Percentiles rank a stretch among this genome's conserved stretches.
These are phyloP conservation scores for Drosophila tristis DNA, from an alignment of 1,140 invertebrate genomes.

Conservation along the genomic window DNA sequence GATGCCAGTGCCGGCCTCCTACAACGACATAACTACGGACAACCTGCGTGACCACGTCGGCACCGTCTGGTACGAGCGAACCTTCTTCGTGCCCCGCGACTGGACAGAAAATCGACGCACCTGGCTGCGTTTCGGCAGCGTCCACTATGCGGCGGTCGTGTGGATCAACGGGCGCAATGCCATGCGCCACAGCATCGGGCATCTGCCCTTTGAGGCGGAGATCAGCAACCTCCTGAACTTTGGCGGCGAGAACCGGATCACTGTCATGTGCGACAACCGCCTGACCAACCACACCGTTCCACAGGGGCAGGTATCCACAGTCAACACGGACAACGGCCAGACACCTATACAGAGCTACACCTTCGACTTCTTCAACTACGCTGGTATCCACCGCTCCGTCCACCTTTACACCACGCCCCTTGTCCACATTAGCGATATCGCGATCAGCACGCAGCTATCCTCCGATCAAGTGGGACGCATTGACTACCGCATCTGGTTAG, in stretches of 20 bases:
- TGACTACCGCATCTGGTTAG: conserved; percentile 56
- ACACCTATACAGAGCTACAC: conserved; percentile 91
- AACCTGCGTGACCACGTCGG: conserved; percentile 95
- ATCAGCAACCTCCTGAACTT: conserved; percentile 89
- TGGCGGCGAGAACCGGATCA: conserved; percentile 90
- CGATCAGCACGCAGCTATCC: conserved; percentile 88
- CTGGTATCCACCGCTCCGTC: conserved; percentile 97
- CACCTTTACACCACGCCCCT: conserved; percentile 93
- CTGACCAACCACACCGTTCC: conserved; percentile 91
- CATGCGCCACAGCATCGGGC: conserved; percentile 94
- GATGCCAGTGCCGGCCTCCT: conserved; percentile 98
- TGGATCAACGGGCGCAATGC: conserved; percentile 94
- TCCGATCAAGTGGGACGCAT: conserved; percentile 68
- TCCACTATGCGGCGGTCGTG: conserved; percentile 93
- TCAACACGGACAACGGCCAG: conserved; percentile 87
- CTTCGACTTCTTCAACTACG: conserved; percentile 99
- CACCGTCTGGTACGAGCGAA: conserved; percentile 95
- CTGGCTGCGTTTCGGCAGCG: conserved; percentile 94
- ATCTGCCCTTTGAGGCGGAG: conserved; percentile 96
- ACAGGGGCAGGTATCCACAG: conserved; percentile 89
- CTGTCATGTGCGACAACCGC: conserved; percentile 97
- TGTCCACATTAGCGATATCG: conserved; percentile 92
- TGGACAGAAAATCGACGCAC: conserved; percentile 89
- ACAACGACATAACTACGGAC: conserved; percentile 96
- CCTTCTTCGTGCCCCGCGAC: conserved; percentile 90